Base-by-base conservation (phyloP, 2,888 invertebrate genomes). In the Chaetoderma sp. region DNA sequence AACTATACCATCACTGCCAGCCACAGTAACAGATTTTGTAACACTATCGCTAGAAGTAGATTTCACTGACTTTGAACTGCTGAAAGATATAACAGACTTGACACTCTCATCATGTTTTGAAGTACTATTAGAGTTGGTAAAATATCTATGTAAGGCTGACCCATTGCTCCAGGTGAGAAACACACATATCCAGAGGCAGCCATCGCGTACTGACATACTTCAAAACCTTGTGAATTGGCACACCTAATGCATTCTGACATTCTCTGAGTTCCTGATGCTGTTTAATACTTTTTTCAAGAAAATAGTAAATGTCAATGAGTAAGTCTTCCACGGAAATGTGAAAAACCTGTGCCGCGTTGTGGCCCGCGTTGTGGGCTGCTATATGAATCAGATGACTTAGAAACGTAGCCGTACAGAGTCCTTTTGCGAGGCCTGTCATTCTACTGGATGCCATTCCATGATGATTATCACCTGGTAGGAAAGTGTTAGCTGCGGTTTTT, bases 361-460 rank as follows among this genome's bases (percentile, higher is more conserved):
- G n/a, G n/a, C n/a, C n/a, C n/a, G n/a, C n/a, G n/a, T n/a, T 65
- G 49, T 71, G 57, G 18, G 68, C 70, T 21, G 65, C 71, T 32
- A 60, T 58, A 49, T 74, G 70, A 0, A 74, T 47, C 4, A 69
- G 36, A 42, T 72, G 70, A 10, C 58, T 33, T 2, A 61, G 25
- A n/a, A n/a, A n/a, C n/a, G n/a, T n/a, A n/a, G n/a, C n/a, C n/a
- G n/a, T n/a, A n/a, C n/a, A n/a, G n/a, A n/a, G n/a, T n/a, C n/a
- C n/a, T n/a, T n/a, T n/a, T n/a, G n/a, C n/a, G n/a, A n/a, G n/a
- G n/a, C n/a, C n/a, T n/a, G n/a, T n/a, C n/a, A n/a, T n/a, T n/a
- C n/a, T n/a, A n/a, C n/a, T n/a, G n/a, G n/a, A n/a, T n/a, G n/a
- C n/a, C n/a, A n/a, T n/a, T n/a, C n/a, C n/a, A n/a, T n/a, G n/a